phyloP scores from a whole-genome alignment of 2,888 invertebrate species.

The Scaptomyza caliginosa region DNA sequence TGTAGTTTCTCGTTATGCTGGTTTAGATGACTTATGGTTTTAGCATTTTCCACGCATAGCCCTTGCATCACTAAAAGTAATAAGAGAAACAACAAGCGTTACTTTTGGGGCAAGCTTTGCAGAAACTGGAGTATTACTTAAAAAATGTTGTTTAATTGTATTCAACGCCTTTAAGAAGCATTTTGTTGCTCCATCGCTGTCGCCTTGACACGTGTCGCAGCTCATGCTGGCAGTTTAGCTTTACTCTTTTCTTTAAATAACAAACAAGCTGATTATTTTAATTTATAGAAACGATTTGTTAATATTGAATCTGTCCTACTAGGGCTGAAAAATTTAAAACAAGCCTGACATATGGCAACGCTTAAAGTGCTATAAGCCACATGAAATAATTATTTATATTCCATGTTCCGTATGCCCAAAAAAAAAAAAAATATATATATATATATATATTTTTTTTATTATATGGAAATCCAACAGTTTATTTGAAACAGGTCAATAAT shows the following conservation, averaged over 20 bases:
- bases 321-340: neutral
- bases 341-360: neutral
- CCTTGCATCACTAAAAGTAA: slow-evolving; percentile 51
- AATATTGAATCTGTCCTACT: neutral
- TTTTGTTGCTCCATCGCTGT: slow-evolving; percentile 26
- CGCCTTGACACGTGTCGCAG: slow-evolving; percentile 48
- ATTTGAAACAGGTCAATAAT: too few relatives aligned
- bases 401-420: too few relatives aligned
- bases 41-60: slow-evolving; percentile 33
- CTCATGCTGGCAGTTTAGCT: slow-evolving; percentile 44
- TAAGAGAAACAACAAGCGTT: slow-evolving; percentile 14
- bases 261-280: neutral
- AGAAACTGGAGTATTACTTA: slow-evolving; percentile 59
- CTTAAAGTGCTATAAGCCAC: neutral
- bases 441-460: too few relatives aligned
- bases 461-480: too few relatives aligned
- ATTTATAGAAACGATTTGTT: neutral
- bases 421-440: too few relatives aligned
- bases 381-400: too few relatives aligned
- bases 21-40: slow-evolving; percentile 45
- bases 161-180: slow-evolving; percentile 63
- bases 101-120: neutral
- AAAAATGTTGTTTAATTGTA: slow-evolving; percentile 72
- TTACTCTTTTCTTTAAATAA: neutral
- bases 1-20: slow-evolving; percentile 62